Percentiles rank a stretch among this genome's conserved stretches.
phyloP scores from a whole-genome alignment of 2,797 vertebrate genomes.

The Typhlichthys subterraneus region DNA sequence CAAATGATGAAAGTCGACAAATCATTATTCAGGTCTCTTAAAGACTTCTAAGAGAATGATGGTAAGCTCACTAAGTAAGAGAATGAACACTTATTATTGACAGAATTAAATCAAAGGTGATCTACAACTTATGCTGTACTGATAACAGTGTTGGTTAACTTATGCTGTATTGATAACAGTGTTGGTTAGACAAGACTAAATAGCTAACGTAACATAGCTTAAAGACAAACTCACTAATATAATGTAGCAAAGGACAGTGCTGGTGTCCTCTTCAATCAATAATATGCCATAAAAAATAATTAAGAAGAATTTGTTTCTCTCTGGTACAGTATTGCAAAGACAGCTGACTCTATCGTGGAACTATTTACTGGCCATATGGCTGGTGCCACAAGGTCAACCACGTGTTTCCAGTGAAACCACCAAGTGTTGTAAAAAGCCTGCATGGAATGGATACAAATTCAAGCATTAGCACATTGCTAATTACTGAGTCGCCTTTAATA shows the following conservation, averaged over 20 bases:
- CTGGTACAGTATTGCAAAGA: slow-evolving; percentile 47
- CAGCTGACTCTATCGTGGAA: slow-evolving; percentile 68
- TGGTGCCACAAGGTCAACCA: slow-evolving; percentile 72
- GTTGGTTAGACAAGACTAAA: too few species aligned
- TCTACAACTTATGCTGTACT: too few species aligned
- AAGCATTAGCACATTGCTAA: slow-evolving; percentile 76
- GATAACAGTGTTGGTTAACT: too few species aligned
- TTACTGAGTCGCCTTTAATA: slow-evolving; percentile 72
- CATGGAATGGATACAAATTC: slow-evolving; percentile 73
- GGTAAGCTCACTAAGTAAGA: not conserved
- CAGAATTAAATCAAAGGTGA: not conserved
- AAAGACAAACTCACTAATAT: not conserved
- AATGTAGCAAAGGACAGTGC: slow-evolving; percentile 11
- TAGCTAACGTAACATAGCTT: too few species aligned
- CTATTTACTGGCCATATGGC: slow-evolving; percentile 79
- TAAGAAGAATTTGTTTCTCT: slow-evolving; percentile 20
- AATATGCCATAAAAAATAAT: slow-evolving; percentile 25
- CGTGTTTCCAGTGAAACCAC: slow-evolving; percentile 76
- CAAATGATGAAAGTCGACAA: slow-evolving; percentile 44
- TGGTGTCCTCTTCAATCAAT: not conserved
- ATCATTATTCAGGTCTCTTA: slow-evolving; percentile 39
- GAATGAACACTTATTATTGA: not conserved
- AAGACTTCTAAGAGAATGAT: slow-evolving; percentile 11
- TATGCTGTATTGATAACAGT: too few species aligned
- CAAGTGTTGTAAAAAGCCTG: slow-evolving; percentile 66